These are phyloP conservation scores for Alviniconcha strummeri DNA, from an alignment of 2,888 invertebrate species.

Conservation along the genomic window DNA sequence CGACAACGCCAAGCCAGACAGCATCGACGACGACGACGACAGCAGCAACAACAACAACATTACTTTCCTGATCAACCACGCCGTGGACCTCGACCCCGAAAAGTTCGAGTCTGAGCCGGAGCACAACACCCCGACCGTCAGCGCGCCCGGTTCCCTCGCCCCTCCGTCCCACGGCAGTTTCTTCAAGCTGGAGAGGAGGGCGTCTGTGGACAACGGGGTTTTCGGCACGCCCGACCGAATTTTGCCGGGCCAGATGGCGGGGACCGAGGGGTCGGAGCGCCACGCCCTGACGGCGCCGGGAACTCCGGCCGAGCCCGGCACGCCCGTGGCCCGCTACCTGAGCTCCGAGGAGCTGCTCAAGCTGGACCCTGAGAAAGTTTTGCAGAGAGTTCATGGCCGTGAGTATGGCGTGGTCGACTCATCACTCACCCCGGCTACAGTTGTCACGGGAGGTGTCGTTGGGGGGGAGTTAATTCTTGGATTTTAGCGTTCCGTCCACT, in stretches of 20 bases:
- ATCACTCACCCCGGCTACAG: too few relatives aligned
- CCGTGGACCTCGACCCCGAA: too few relatives aligned
- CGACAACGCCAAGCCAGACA: not conserved
- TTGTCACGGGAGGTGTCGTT: too few relatives aligned
- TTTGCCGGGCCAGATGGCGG: not conserved
- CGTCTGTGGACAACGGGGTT: conserved; percentile 13
- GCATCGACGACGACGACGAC: not conserved
- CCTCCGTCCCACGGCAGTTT: not conserved
- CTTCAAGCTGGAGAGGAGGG: conserved; percentile 22
- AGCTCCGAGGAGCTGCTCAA: conserved; percentile 12
- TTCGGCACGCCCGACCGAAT: conserved; percentile 28
- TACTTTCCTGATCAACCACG: too few relatives aligned
- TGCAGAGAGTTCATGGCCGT: conserved; percentile 26
- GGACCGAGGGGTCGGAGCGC: not conserved
- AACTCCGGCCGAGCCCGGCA: conserved; percentile 22
- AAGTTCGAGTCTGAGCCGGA: not conserved
- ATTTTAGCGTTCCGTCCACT: too few relatives aligned
- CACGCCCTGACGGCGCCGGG: conserved; percentile 15
- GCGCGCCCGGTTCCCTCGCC: not conserved
- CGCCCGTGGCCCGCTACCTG: conserved; percentile 21
- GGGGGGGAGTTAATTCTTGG: too few relatives aligned
- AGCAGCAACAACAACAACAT: not conserved
- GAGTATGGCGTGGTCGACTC: not conserved
- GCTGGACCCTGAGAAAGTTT: conserved; percentile 18
- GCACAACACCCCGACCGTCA: not conserved